phyloP scores from a whole-genome alignment of 2,797 vertebrate genomes.

The Pteronotus mesoamericanus region DNA sequence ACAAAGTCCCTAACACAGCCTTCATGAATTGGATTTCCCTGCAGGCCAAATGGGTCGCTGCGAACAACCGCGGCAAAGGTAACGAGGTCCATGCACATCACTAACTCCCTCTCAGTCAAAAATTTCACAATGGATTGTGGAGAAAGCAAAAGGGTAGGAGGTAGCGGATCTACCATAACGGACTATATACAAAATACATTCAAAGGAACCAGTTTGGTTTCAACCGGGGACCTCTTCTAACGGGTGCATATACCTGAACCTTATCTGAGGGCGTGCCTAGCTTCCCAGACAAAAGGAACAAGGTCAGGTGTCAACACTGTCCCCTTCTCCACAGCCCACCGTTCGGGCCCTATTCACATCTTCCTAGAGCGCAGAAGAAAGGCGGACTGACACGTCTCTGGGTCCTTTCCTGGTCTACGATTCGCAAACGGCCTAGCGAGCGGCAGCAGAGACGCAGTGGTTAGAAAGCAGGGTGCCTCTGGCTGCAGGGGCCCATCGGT shows the following conservation, averaged over 20 bases:
- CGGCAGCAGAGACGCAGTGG: neutral
- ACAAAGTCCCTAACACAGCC: neutral
- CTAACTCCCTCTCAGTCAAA: neutral
- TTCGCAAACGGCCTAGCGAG: neutral
- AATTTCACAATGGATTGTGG: neutral
- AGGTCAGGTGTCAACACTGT: neutral
- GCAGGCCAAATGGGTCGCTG: neutral
- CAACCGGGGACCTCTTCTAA: neutral
- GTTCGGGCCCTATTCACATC: neutral
- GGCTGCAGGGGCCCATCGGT: neutral
- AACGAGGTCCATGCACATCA: neutral
- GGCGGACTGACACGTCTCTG: neutral
- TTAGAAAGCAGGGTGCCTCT: neutral
- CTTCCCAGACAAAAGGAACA: neutral
- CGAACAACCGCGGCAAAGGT: neutral
- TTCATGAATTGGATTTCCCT: neutral
- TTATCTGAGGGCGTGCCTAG: neutral
- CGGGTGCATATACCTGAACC: neutral
- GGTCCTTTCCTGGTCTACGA: neutral
- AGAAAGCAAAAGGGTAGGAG: neutral
- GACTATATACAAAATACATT: neutral
- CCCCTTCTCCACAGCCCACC: neutral
- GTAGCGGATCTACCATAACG: neutral
- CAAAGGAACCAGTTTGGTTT: neutral
- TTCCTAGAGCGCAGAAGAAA: neutral